Base-by-base conservation (phyloP, 2,888 invertebrate genomes). In the Cheiracanthium punctorium region DNA sequence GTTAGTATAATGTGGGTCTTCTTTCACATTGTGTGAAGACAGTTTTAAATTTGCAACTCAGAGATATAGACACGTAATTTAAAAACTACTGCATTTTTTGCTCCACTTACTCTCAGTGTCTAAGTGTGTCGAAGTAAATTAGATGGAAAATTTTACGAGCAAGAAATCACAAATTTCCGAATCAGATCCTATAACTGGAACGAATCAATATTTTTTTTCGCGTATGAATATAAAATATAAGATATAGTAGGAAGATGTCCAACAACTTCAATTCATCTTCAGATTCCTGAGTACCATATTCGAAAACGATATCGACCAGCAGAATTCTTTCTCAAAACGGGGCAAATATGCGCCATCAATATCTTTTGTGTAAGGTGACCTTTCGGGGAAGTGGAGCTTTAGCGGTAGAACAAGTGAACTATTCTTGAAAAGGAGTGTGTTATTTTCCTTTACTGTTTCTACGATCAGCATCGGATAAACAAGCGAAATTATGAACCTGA, bases 281-380 rank as follows among this genome's bases (percentile, higher is more conserved):
- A 8, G 1, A 48, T 58, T 58, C 24, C 58, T 20, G 2, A 24
- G 24, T 17, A 20, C 24, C 58, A 5, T 58, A 58, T 58, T 58
- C 24, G 5, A 24, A 58, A 58, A 24, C 24, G 24, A 58, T 58
- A 58, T 58, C 58, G 24, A 2, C 1, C 4, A 58, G 24, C 24
- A 24, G 24, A 58, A 24, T 58, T 58, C 24, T n/a, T 24, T 17
- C 1, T 7, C 58, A 58, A 24, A 24, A 58, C 24, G 24, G 58
- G 24, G 58, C 20, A 24, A 58, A 20, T 58, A 58, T 58, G 4
- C 8, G 24, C 20, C 58, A 58, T 58, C 58, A 58, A 58, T 58
- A 58, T 58, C 58, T 58, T 58, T 58, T 58, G 20, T 58, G 58
- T 24, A 58, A 58, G 58, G 58, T 58, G 58, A 58, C 58, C 58